These are phyloP conservation scores for Rhabditophanes sp. DNA, from an alignment of 2,888 invertebrate species.

Conservation along the genomic window DNA sequence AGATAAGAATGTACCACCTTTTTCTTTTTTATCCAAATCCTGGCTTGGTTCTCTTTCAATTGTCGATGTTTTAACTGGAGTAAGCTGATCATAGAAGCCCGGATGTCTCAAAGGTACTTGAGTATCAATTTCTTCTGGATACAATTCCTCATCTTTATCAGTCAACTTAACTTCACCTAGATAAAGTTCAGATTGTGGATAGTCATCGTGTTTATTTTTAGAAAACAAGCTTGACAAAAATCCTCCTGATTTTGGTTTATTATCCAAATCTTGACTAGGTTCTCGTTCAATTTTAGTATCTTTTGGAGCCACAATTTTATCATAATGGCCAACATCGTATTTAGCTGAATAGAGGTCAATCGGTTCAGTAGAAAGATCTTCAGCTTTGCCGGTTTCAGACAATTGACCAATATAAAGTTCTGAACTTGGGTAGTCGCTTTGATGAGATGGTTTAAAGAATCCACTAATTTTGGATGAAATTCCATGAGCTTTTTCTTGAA, in stretches of 20 bases:
- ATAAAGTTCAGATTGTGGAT: slow-evolving; percentile 3
- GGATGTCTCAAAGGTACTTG: too few relatives aligned
- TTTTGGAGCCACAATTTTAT: slow-evolving; percentile 5
- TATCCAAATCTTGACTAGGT: slow-evolving; percentile 3
- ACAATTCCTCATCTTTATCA: too few relatives aligned
- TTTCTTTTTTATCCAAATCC: slow-evolving; percentile 5
- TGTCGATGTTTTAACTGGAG: neutral
- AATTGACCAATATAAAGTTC: slow-evolving; percentile 11
- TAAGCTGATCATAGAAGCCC: too few relatives aligned
- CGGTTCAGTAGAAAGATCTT: slow-evolving; percentile 14
- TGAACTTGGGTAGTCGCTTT: slow-evolving; percentile 13
- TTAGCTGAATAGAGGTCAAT: slow-evolving; percentile 11
- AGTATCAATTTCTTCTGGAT: too few relatives aligned
- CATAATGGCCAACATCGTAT: slow-evolving; percentile 12
- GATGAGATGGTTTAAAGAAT: slow-evolving; percentile 11
- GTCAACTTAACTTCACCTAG: too few relatives aligned
- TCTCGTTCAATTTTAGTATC: slow-evolving; percentile 2
- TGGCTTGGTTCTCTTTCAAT: slow-evolving; percentile 1
- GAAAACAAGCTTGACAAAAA: too few relatives aligned
- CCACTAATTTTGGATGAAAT: slow-evolving; percentile 10
- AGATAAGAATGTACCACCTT: slow-evolving; percentile 2
- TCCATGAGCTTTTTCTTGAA: slow-evolving; percentile 7
- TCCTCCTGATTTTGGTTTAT: slow-evolving; percentile 4
- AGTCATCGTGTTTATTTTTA: slow-evolving; percentile 9
- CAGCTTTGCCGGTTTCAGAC: slow-evolving; percentile 3